phyloP scores from a whole-genome alignment of 2,888 invertebrate genomes.

The Drosophila glabriapex region DNA sequence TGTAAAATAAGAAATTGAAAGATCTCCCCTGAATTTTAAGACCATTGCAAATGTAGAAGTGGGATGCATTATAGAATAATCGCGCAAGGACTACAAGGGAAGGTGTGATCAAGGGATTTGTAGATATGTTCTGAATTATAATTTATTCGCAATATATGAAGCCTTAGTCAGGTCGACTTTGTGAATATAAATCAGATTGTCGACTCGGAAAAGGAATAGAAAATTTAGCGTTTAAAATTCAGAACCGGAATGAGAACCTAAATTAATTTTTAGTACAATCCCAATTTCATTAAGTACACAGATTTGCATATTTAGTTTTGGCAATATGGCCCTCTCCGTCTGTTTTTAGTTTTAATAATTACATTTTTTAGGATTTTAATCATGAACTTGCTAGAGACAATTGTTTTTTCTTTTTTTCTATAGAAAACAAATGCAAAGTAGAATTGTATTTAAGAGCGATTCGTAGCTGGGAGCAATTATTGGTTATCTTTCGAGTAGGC shows the following conservation, averaged over 20 bases:
- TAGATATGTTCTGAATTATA: neutral
- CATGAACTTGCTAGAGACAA: too few species aligned
- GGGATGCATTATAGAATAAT: neutral
- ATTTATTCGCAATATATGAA: neutral
- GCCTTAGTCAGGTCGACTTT: neutral
- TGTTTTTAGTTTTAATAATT: too few species aligned
- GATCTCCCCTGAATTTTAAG: neutral
- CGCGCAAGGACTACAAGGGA: too few species aligned
- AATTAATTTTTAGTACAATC: neutral
- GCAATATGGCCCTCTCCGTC: too few species aligned
- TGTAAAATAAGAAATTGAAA: neutral
- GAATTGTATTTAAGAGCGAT: neutral
- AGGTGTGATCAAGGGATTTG: neutral
- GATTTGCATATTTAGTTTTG: neutral
- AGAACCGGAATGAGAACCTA: neutral
- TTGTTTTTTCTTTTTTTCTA: too few species aligned
- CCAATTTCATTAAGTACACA: neutral
- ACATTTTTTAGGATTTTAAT: too few species aligned
- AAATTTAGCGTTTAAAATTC: too few species aligned
- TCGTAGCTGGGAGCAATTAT: neutral
- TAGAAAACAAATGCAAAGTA: neutral
- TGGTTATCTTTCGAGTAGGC: neutral
- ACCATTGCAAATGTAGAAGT: neutral
- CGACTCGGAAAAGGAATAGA: neutral
- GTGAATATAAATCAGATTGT: too few species aligned